Conservation (phyloP, 2,113 vertebrate species). For the Eulemur macaco region DNA sequence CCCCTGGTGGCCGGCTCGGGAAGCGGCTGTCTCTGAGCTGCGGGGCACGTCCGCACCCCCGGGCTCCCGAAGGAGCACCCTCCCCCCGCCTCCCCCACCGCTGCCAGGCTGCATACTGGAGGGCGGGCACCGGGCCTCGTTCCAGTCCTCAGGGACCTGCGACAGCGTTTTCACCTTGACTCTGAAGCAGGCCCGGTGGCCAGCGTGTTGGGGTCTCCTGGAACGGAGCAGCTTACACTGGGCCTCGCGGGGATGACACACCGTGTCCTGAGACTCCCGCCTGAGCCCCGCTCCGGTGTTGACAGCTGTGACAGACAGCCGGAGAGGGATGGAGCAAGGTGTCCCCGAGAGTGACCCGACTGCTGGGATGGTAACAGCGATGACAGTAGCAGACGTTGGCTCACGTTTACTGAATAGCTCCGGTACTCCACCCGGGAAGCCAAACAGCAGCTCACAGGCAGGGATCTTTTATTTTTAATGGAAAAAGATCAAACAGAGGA, state of each 20-base stretch:
- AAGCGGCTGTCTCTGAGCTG: background rate
- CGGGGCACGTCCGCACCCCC: background rate
- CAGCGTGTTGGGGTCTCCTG: background rate
- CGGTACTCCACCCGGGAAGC: background rate
- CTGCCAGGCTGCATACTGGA: background rate
- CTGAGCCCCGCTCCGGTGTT: background rate
- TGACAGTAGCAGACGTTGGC: accelerated
- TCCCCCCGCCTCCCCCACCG: background rate
- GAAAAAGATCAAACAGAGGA: background rate
- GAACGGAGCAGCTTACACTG: background rate
- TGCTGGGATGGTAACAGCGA: background rate
- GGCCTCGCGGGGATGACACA: background rate
- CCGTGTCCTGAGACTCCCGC: background rate
- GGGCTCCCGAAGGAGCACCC: background rate
- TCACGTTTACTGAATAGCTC: background rate
- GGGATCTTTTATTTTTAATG: background rate
- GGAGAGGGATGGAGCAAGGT: background rate
- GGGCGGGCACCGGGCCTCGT: background rate
- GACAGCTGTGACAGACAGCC: background rate
- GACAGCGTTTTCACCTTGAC: background rate
- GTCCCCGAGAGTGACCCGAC: background rate
- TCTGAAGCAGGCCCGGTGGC: background rate
- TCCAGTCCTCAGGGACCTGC: background rate
- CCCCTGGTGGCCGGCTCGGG: constrained; percentile 61
- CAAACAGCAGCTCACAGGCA: background rate